Evolutionary conservation across 2,113 vertebrate genomes (phyloP).

Genomic region (Neolamprologus kungweensis): DNA sequence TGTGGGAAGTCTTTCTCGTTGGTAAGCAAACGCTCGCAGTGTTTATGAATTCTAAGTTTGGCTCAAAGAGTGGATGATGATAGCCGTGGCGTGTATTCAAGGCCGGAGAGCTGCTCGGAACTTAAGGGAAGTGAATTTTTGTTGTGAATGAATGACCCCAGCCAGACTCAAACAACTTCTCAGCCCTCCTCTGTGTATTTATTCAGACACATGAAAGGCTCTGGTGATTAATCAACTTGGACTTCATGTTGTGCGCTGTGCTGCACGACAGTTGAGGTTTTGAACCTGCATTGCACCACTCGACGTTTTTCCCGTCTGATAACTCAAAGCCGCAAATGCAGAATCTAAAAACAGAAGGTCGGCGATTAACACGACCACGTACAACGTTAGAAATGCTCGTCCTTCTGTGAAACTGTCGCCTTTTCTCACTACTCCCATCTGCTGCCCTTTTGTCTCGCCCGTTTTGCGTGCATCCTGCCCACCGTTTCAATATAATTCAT

Average conservation of each 20-base stretch:
- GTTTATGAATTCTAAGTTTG: slow-evolving; percentile 51
- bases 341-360: neutral
- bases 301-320: neutral
- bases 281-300: neutral
- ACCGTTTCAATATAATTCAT: slow-evolving; percentile 14
- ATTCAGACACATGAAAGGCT: slow-evolving; percentile 49
- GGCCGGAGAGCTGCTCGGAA: slow-evolving; percentile 2
- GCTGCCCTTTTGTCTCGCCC: slow-evolving; percentile 1
- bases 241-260: slow-evolving; percentile 22
- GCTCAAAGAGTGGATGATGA: slow-evolving; percentile 19
- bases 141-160: slow-evolving; percentile 30
- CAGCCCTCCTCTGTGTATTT: slow-evolving; percentile 48
- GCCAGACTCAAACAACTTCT: slow-evolving; percentile 48
- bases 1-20: slow-evolving; percentile 32
- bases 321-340: neutral
- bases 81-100: slow-evolving; percentile 30
- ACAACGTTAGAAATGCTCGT: neutral
- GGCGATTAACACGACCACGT: neutral
- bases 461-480: neutral
- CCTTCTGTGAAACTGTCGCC: neutral
- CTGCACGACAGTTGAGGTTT: slow-evolving; percentile 43
- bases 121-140: slow-evolving; percentile 26
- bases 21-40: slow-evolving; percentile 35
- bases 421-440: slow-evolving; percentile 1
- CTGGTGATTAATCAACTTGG: slow-evolving; percentile 48